Evolutionary conservation across 2,113 vertebrate species (phyloP).

Genomic region (Actenoides lindsayi): DNA sequence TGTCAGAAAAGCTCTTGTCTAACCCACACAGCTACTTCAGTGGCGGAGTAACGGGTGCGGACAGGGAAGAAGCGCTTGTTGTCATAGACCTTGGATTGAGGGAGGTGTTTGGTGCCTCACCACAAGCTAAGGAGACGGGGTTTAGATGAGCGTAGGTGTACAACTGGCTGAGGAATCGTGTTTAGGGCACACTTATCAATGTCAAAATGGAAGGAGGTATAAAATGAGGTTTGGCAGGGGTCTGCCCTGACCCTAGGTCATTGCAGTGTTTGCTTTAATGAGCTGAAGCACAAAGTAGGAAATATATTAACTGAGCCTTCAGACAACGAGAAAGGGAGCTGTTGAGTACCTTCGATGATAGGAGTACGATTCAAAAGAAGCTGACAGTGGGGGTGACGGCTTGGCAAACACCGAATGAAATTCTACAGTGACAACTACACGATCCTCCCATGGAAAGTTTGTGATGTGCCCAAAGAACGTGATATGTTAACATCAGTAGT

Average conservation of each 20-base stretch:
- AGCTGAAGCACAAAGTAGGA: background rate
- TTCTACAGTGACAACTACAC: background rate
- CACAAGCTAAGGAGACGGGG: background rate
- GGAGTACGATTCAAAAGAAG: background rate
- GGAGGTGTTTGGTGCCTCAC: background rate
- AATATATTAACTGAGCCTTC: background rate
- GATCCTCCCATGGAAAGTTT: background rate
- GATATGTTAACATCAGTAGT: accelerated
- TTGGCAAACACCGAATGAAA: background rate
- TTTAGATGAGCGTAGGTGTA: background rate
- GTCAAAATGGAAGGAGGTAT: background rate
- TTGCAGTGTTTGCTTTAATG: background rate
- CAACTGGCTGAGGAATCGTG: background rate
- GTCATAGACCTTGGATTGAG: accelerated
- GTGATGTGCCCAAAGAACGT: background rate
- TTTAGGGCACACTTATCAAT: background rate
- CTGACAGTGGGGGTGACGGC: background rate
- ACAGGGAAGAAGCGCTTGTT: background rate
- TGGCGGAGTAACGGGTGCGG: accelerated
- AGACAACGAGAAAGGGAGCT: background rate
- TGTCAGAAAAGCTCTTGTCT: background rate
- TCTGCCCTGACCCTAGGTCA: background rate
- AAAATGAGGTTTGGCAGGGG: background rate
- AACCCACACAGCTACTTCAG: background rate
- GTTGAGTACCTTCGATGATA: background rate